phyloP scores from a whole-genome alignment of 2,113 vertebrate genomes.

The Canis aureus region DNA sequence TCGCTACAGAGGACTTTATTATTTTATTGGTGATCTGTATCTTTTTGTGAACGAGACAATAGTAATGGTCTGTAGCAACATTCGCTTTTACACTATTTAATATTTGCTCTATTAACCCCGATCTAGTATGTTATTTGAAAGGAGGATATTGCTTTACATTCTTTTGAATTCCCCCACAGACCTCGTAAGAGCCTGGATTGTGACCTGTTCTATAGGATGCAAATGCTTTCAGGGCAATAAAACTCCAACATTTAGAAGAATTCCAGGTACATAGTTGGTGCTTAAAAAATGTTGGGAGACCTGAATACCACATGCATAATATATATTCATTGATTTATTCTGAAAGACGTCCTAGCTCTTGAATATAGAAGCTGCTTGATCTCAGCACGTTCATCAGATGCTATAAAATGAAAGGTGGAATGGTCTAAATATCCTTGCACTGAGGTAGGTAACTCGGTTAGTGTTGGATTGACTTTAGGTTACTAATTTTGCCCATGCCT shows the following conservation, averaged over 20 bases:
- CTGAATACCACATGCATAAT: background rate
- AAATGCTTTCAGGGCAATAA: background rate
- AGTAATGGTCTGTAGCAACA: background rate
- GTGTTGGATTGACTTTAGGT: background rate
- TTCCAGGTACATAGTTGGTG: background rate
- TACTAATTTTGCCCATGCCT: background rate
- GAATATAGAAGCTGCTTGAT: background rate
- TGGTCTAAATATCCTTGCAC: background rate
- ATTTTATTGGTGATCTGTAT: background rate
- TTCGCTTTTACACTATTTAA: background rate
- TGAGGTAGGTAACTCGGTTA: background rate
- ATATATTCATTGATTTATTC: slow-evolving; percentile 16
- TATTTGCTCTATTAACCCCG: background rate
- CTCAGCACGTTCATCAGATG: background rate
- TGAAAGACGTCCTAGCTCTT: background rate
- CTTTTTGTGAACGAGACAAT: background rate
- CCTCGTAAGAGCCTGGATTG: background rate
- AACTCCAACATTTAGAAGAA: background rate
- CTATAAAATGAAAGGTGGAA: background rate
- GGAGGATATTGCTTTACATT: background rate
- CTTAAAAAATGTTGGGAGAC: slow-evolving; percentile 21
- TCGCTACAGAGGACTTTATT: slow-evolving; percentile 39
- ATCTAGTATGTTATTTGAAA: background rate
- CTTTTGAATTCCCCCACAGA: background rate
- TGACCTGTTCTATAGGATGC: background rate